Evolutionary conservation across 2,888 invertebrate species (phyloP), one percentile per base, ranked within the genome.

Genomic region (Stenurella melanura): DNA sequence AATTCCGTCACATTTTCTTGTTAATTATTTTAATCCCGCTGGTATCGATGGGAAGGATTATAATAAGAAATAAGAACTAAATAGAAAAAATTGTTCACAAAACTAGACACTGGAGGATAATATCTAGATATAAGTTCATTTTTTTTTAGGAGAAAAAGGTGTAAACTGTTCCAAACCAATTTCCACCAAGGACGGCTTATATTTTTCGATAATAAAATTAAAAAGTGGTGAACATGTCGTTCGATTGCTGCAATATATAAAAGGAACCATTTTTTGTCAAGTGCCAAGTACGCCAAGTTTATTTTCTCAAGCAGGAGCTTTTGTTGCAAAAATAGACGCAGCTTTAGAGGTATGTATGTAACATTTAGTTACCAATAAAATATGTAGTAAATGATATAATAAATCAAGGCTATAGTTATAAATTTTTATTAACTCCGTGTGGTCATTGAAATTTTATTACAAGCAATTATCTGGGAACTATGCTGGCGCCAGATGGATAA

Each of bases 211-310:
- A 66, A 91, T 92, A 80, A 85, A 89, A 21, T 90, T 92, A 86
- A 88, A 85, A 6, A 90, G 93, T 76, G 89, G 89, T 0, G 87
- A 89, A 77, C 93, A 96, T 86, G 92, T 94, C 0, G 94, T 97
- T 0, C 91, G 96, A 4, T 91, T 98, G 15, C 90, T 97, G 84
- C 93, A 94, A 85, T 97, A 91, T 86, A 91, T 95, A 15, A 94
- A 95, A 0, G 97, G 97, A 0, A 91, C 92, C 74, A 90, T 95
- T 74, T 90, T 97, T 71, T 90, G 91, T 50, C 90, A 93, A 75
- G 93, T 94, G 0, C 91, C 92, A 0, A 90, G 90, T 71, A 92
- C 93, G 0, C 90, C 92, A 42, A 89, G 92, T 6, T 87, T 97
- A 76, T 91, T 95, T 77, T 93, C 92, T 83, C 93, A 96, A 85